A percentile compares a stretch with the other conserved stretches of the same genome.
Evolutionary conservation across 2,888 invertebrate genomes (phyloP).

Genomic region (Epirrhoe tristata): DNA sequence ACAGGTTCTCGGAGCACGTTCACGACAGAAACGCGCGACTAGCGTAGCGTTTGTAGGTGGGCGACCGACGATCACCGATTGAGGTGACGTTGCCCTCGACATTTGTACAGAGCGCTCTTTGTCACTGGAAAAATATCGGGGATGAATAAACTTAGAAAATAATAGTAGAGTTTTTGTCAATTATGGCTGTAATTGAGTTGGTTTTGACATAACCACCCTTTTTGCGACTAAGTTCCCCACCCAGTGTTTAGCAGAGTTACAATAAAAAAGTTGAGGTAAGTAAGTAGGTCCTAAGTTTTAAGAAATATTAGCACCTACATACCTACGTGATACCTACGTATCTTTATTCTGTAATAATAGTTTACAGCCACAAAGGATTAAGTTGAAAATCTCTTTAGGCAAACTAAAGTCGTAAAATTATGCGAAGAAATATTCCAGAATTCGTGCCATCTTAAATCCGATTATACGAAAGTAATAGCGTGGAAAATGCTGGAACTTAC

Average conservation of each 20-base stretch:
- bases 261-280: no score
- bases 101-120: slow-evolving; percentile 80
- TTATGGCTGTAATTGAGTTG: no score
- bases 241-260: no score
- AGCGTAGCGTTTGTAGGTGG: slow-evolving; percentile 90
- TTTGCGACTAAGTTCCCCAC: no score
- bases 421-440: slow-evolving; percentile 25
- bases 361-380: not conserved
- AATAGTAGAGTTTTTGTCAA: no score
- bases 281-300: no score
- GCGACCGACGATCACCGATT: slow-evolving; percentile 81
- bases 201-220: no score
- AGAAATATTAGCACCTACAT: no score
- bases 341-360: no score
- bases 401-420: slow-evolving; percentile 36
- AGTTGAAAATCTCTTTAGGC: not conserved
- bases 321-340: no score
- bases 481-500: slow-evolving; percentile 78
- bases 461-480: slow-evolving; percentile 36
- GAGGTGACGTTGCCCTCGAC: slow-evolving; percentile 79
- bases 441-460: slow-evolving; percentile 35
- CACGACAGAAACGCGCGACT: slow-evolving; percentile 92
- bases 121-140: slow-evolving; percentile 62
- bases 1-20: slow-evolving; percentile 92
- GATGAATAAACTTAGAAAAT: no score